Percentiles rank a stretch among this genome's conserved stretches.
These are phyloP conservation scores for Anhinga rufa DNA, from an alignment of 2,113 vertebrate species.

Conservation along the genomic window DNA sequence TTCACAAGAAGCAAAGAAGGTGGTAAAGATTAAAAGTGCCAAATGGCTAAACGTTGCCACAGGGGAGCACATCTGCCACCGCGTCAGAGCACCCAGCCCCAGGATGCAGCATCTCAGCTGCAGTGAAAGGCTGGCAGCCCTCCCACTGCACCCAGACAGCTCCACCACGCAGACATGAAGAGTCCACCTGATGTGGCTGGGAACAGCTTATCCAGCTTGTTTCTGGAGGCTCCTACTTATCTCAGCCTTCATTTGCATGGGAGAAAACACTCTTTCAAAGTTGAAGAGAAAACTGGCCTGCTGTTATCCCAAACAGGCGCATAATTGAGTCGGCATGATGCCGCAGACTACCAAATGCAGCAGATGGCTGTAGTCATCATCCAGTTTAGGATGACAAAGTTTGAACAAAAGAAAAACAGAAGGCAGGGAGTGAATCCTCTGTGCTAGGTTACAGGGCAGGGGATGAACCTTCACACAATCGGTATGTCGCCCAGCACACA, in stretches of 20 bases:
- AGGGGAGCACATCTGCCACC: neutral
- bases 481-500: accelerated
- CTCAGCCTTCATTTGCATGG: neutral
- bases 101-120: neutral
- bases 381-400: slow-evolving; percentile 64
- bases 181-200: neutral
- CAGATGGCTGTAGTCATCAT: slow-evolving; percentile 57
- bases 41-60: neutral
- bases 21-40: neutral
- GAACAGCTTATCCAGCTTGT: neutral
- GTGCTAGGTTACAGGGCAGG: neutral
- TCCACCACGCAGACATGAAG: accelerated
- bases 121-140: neutral
- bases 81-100: accelerated
- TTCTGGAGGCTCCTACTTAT: neutral
- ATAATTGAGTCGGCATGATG: slow-evolving; percentile 36
- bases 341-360: neutral
- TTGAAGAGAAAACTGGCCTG: neutral
- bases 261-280: neutral
- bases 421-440: slow-evolving; percentile 23
- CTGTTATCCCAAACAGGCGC: slow-evolving; percentile 11
- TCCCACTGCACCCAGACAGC: neutral
- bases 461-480: neutral
- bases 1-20: neutral
- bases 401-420: slow-evolving; percentile 51